phyloP scores from a whole-genome alignment of 2,797 vertebrate genomes.

The Triplophysa yarkandensis region DNA sequence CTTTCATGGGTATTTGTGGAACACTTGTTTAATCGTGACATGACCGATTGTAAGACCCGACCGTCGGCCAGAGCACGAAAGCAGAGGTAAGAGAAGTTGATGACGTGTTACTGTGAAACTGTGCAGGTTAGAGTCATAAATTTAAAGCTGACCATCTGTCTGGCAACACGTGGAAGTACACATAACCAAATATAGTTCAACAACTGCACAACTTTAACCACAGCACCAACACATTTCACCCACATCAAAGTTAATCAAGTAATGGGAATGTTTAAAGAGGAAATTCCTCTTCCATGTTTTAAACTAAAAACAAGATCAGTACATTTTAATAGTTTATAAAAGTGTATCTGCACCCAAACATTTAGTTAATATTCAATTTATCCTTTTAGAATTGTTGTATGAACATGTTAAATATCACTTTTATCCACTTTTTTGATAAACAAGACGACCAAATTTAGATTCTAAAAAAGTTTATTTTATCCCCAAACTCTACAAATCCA shows the following conservation, averaged over 20 bases:
- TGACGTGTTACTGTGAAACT: background rate
- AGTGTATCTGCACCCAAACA: no score
- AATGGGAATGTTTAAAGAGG: background rate
- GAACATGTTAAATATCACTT: no score
- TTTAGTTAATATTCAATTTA: no score
- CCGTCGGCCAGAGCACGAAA: slow-evolving; percentile 14
- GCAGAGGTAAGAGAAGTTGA: slow-evolving; percentile 43
- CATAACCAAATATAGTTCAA: slow-evolving; percentile 1
- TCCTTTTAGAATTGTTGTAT: no score
- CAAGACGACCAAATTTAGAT: no score
- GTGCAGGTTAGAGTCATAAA: background rate
- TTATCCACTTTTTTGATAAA: no score
- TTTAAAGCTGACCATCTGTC: background rate
- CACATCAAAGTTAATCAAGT: background rate
- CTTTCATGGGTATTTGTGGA: slow-evolving; percentile 22
- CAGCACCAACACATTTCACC: background rate
- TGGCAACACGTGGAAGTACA: slow-evolving; percentile 46
- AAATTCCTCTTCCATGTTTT: background rate
- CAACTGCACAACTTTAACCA: background rate
- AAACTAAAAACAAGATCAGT: no score
- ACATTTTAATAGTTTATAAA: no score
- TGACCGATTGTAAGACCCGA: slow-evolving; percentile 36
- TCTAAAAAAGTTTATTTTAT: no score
- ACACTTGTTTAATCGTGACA: slow-evolving; percentile 14
- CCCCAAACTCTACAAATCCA: no score